A percentile compares a stretch with the other conserved stretches of the same genome.
Conservation (phyloP, 1,140 invertebrate species). For the Rhopalosiphum padi region DNA sequence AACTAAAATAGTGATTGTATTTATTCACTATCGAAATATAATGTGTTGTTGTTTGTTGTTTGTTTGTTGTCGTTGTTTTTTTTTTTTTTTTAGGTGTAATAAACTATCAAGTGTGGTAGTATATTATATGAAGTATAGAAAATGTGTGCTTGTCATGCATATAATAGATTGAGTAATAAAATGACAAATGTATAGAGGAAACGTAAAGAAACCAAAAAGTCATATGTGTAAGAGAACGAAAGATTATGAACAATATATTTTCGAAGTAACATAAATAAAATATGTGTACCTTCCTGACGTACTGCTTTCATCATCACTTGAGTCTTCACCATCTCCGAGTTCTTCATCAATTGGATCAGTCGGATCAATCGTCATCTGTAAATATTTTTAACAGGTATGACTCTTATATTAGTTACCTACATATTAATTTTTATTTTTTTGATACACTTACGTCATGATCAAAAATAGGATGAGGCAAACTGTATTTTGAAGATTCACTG, state of each 20-base stretch:
- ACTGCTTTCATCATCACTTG: conserved; percentile 64
- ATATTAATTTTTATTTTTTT: conserved; percentile 10
- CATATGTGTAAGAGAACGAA: background rate
- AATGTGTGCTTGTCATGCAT: conserved; percentile 43
- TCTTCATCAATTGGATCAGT: conserved; percentile 65
- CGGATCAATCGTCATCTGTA: conserved; percentile 64
- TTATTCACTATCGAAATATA: conserved; percentile 26
- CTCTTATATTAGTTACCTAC: background rate
- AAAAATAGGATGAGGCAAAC: conserved; percentile 64
- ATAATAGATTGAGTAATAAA: conserved; percentile 2
- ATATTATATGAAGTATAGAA: conserved; percentile 13
- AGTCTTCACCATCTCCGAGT: conserved; percentile 59
- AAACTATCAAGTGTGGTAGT: conserved; percentile 5
- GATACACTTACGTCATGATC: conserved; percentile 50
- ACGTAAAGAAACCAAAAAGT: background rate
- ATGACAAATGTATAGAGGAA: background rate
- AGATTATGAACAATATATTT: background rate
- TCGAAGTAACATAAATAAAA: background rate
- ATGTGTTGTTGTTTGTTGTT: background rate
- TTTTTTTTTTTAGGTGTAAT: background rate
- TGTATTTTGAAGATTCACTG: conserved; percentile 80
- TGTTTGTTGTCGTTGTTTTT: too few relatives aligned
- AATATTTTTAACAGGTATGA: background rate
- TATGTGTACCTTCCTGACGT: conserved; percentile 66
- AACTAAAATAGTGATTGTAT: conserved; percentile 48